Base-by-base conservation (phyloP, 1,140 invertebrate genomes). In the Bilobella aurantiaca region DNA sequence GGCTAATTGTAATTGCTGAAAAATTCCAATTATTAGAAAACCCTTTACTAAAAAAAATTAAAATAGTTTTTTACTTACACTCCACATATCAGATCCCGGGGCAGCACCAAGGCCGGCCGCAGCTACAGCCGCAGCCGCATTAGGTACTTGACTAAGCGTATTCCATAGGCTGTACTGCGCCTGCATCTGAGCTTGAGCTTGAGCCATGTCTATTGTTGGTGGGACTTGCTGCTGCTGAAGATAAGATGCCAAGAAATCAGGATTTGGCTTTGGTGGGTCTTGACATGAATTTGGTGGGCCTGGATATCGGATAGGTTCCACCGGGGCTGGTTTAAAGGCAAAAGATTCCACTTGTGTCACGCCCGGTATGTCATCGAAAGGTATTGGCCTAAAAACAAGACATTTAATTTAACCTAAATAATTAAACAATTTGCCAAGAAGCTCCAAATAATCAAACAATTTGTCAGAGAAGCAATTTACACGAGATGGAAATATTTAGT, bases 111-210 rank as follows among this genome's bases (percentile, higher is more conserved):
- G 29, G 53, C 47, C 74, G 75, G 32, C 75, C 73, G 14, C 76
- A 73, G 31, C 76, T 73, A 53, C 75, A 78, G 18, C 74, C 75
- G 28, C 74, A 76, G 5, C 61, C 58, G 21, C 25, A 28, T 63
- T 47, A 32, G 31, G 30, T 16, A 28, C 16, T 28, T 23, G 53
- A 27, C 18, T 42, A 34, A 46, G 23, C 58, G 31, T 46, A 34
- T 56, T 42, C 42, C 16, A 68, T 29, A 46, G 58, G 58, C 14
- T 29, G 28, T 34, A 29, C 58, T 8, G 31, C 12, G 34, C 27
- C 58, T 62, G 56, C 30, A 21, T 23, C 29, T 31, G 56, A 21
- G 37, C 23, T 64, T 27, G 21, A 8, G 2, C 25, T 5, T 57
- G 28, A 34, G n/a, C 31, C 47, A 64, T 23, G 23, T 28, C 30